phyloP scores from a whole-genome alignment of 1,140 invertebrate genomes.

The Aphidius ervi region DNA sequence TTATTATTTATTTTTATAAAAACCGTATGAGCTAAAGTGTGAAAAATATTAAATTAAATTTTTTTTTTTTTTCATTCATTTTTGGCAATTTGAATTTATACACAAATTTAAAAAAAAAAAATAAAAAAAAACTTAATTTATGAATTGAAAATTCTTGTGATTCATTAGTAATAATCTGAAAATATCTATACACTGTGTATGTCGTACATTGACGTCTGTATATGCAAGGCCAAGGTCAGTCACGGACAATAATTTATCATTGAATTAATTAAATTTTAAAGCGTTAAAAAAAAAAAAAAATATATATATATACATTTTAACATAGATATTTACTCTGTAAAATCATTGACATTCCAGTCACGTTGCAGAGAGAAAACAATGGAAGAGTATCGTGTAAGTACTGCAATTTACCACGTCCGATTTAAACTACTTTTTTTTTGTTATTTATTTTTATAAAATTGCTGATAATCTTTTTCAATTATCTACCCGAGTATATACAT shows the following conservation, averaged over 20 bases:
- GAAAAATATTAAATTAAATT: not conserved
- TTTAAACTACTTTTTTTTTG: no score
- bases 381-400: no score
- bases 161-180: slow-evolving; percentile 34
- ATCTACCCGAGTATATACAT: no score
- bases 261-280: slow-evolving; percentile 34
- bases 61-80: not conserved
- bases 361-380: no score
- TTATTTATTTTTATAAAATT: no score
- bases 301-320: no score
- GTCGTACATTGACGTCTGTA: slow-evolving; percentile 14
- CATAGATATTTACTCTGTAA: no score
- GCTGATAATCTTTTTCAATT: no score
- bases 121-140: not conserved
- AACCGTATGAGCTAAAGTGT: not conserved
- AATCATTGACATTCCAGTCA: no score
- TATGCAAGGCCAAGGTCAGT: slow-evolving; percentile 37
- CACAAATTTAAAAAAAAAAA: not conserved
- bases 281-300: slow-evolving; percentile 5
- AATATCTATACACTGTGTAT: slow-evolving; percentile 20
- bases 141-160: slow-evolving; percentile 17
- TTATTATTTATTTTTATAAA: not conserved
- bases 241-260: slow-evolving; percentile 29
- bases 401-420: no score
- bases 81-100: not conserved